Evolutionary conservation across 2,888 invertebrate species (phyloP).

Genomic region (Pandemis heparana): DNA sequence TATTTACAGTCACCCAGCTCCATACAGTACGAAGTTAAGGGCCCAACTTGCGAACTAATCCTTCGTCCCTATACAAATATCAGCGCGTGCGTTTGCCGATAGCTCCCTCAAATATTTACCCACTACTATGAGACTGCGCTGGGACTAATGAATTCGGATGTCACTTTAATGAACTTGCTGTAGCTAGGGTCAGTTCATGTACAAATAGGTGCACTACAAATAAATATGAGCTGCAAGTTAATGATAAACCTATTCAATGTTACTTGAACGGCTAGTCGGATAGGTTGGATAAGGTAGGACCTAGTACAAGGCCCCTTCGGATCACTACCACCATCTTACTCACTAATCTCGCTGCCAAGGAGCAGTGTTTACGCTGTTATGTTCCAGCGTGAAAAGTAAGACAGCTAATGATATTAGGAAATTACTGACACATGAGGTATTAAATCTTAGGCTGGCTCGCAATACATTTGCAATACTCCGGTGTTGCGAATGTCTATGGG

Average conservation of each 20-base stretch:
- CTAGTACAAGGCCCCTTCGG: no score
- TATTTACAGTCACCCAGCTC: slow-evolving; percentile 25
- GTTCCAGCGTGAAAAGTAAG: no score
- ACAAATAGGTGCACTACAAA: not conserved
- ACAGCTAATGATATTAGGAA: no score
- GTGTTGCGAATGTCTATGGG: no score
- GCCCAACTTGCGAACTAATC: slow-evolving; percentile 32
- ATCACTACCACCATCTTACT: no score
- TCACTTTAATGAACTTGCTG: slow-evolving; percentile 17
- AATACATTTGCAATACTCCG: no score
- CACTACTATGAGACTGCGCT: slow-evolving; percentile 9
- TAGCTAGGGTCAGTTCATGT: not conserved
- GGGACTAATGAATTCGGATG: slow-evolving; percentile 40
- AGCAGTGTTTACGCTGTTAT: no score
- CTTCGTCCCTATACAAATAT: slow-evolving; percentile 39
- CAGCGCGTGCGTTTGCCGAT: slow-evolving; percentile 34
- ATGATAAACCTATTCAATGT: not conserved
- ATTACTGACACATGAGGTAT: no score
- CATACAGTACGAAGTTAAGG: slow-evolving; percentile 26
- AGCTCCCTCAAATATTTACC: slow-evolving; percentile 37
- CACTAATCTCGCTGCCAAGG: no score
- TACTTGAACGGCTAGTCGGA: not conserved
- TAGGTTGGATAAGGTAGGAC: no score
- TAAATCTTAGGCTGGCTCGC: no score
- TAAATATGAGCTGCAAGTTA: not conserved